Evolutionary conservation across 2,888 invertebrate species (phyloP).

Genomic region (Pachymerium ferrugineum): DNA sequence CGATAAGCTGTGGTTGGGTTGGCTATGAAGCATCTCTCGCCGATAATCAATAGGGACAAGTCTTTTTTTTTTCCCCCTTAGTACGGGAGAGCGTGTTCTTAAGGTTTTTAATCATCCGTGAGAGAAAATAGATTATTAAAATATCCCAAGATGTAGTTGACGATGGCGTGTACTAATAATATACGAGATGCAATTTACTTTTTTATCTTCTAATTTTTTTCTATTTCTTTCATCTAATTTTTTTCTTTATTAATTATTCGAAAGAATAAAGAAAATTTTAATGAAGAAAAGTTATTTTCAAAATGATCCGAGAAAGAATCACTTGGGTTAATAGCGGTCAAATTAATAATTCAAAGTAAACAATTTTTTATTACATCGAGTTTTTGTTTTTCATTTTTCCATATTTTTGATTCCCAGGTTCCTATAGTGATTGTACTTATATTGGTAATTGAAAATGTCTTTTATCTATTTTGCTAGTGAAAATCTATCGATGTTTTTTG

Average conservation of each 20-base stretch:
- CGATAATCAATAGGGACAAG: not conserved
- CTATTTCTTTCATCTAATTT: not conserved
- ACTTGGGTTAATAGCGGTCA: not conserved
- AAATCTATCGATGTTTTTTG: not conserved
- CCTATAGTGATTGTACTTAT: not conserved
- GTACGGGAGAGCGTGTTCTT: not conserved
- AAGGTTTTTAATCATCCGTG: not conserved
- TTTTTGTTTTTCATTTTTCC: not conserved
- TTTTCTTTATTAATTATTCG: not conserved
- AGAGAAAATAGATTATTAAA: conserved; percentile 1
- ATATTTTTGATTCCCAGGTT: not conserved
- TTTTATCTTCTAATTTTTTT: not conserved
- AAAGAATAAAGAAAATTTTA: not conserved
- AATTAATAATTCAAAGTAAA: not conserved
- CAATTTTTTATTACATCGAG: not conserved
- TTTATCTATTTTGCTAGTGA: not conserved
- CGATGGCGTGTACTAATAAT: not conserved
- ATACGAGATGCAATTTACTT: not conserved
- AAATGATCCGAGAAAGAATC: not conserved
- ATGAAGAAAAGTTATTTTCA: not conserved
- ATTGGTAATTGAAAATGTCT: conserved; percentile 9
- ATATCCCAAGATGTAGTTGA: not conserved
- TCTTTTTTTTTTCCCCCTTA: not conserved
- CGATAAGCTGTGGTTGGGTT: conserved; percentile 1
- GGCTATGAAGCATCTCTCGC: conserved; percentile 1